A percentile compares a stretch with the other conserved stretches of the same genome.
These are phyloP conservation scores for Rhinoptilus africanus DNA, from an alignment of 2,113 vertebrate species.

Conservation along the genomic window DNA sequence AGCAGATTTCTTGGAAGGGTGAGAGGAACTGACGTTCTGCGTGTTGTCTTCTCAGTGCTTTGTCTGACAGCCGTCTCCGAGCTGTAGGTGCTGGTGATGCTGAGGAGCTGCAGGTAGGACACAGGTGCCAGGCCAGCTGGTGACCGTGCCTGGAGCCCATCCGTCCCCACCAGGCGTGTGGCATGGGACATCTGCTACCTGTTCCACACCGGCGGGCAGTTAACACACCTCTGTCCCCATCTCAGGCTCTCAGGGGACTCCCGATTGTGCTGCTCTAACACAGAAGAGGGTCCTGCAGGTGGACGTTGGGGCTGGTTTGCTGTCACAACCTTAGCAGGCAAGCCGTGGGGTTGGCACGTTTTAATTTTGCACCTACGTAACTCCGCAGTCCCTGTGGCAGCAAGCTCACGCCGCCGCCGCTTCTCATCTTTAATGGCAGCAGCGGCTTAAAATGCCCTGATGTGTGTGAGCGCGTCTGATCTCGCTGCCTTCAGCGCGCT, in stretches of 20 bases:
- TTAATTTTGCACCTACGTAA: neutral
- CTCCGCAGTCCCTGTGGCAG: neutral
- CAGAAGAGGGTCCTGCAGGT: neutral
- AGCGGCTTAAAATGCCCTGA: neutral
- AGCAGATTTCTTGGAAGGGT: neutral
- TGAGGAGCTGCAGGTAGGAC: neutral
- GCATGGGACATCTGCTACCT: no score
- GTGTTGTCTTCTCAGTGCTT: accelerated
- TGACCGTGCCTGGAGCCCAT: neutral
- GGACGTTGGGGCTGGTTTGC: neutral
- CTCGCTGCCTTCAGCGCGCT: neutral
- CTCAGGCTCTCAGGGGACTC: accelerated
- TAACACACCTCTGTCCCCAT: accelerated
- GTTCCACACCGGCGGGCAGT: neutral
- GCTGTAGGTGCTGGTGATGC: neutral
- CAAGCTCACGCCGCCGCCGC: accelerated
- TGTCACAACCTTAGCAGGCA: neutral
- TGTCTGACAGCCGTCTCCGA: neutral
- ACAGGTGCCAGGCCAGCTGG: accelerated
- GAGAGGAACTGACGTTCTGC: neutral
- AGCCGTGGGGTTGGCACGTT: accelerated
- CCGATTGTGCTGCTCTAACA: accelerated
- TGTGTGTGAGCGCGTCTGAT: neutral
- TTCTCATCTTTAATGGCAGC: neutral
- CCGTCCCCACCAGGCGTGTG: accelerated